A percentile compares a stretch with the other conserved stretches of the same genome.
These are phyloP conservation scores for Caenorhabditis latens DNA, from an alignment of 1,140 invertebrate species.

Conservation along the genomic window DNA sequence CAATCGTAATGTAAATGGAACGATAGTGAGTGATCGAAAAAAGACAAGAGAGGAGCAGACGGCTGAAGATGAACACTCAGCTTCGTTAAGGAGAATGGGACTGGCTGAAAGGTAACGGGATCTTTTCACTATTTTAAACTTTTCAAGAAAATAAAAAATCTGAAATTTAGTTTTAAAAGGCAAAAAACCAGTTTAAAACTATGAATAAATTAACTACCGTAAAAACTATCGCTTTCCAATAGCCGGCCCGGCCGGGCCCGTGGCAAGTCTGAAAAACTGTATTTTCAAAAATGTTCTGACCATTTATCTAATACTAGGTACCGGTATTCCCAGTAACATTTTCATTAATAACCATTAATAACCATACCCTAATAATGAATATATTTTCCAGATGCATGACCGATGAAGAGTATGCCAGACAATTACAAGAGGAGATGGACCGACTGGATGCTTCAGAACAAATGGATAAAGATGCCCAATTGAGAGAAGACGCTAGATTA, in stretches of 20 bases:
- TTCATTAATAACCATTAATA: no score
- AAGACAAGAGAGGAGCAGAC: slow-evolving; percentile 46
- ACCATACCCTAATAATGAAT: no score
- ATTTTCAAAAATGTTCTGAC: background rate
- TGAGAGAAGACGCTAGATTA: slow-evolving; percentile 19
- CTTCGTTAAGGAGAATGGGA: slow-evolving; percentile 19
- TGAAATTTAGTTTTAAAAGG: no score
- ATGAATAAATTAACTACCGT: no score
- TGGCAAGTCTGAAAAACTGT: no score
- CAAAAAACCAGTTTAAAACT: no score
- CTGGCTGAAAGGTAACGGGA: slow-evolving; percentile 28
- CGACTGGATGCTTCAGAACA: background rate
- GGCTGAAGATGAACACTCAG: slow-evolving; percentile 19
- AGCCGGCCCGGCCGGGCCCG: no score
- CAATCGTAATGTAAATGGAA: slow-evolving; percentile 52
- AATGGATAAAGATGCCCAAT: slow-evolving; percentile 45
- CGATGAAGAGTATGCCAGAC: slow-evolving; percentile 36
- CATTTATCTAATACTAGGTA: no score
- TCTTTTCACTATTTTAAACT: background rate
- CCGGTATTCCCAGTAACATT: no score
- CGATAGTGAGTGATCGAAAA: slow-evolving; percentile 47
- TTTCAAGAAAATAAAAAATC: no score
- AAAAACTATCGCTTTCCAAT: no score
- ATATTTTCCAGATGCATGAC: slow-evolving; percentile 4
- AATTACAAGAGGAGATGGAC: slow-evolving; percentile 41